Conservation (phyloP, 2,113 vertebrate genomes). For the Rousettus leschenaultii region DNA sequence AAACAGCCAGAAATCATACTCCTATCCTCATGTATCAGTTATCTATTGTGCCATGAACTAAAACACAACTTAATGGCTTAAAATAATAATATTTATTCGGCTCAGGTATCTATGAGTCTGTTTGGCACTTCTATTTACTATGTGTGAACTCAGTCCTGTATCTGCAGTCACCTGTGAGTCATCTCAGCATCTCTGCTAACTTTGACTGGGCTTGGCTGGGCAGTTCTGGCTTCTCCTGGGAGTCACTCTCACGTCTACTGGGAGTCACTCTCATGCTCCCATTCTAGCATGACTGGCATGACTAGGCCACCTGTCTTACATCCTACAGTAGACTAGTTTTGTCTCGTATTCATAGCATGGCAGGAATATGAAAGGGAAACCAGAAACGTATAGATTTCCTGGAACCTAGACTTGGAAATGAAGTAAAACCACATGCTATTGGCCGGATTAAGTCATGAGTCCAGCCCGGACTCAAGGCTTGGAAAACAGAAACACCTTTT, state of each 20-base stretch:
- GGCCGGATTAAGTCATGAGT: not conserved
- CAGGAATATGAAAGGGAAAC: not conserved
- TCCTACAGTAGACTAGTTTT: not conserved
- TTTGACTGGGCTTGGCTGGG: not conserved
- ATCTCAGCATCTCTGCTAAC: not conserved
- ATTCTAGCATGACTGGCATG: not conserved
- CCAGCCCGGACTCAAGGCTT: not conserved
- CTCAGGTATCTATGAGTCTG: not conserved
- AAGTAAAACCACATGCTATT: fast-evolving
- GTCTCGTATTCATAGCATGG: not conserved
- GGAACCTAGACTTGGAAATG: not conserved
- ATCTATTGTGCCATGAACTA: not conserved
- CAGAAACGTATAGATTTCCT: not conserved
- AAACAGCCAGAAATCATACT: not conserved
- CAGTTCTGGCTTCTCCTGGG: not conserved
- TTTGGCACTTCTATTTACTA: not conserved
- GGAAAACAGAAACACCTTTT: not conserved
- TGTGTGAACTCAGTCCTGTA: not conserved
- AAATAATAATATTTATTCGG: not conserved
- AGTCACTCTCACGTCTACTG: not conserved
- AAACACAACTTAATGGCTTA: not conserved
- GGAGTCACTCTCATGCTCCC: not conserved
- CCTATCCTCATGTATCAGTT: not conserved
- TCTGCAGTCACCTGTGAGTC: not conserved
- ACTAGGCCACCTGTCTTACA: not conserved